A percentile compares a stretch with the other conserved stretches of the same genome.
These are phyloP conservation scores for Nothobranchius kuhntae DNA, from an alignment of 2,113 vertebrate species.

Conservation along the genomic window DNA sequence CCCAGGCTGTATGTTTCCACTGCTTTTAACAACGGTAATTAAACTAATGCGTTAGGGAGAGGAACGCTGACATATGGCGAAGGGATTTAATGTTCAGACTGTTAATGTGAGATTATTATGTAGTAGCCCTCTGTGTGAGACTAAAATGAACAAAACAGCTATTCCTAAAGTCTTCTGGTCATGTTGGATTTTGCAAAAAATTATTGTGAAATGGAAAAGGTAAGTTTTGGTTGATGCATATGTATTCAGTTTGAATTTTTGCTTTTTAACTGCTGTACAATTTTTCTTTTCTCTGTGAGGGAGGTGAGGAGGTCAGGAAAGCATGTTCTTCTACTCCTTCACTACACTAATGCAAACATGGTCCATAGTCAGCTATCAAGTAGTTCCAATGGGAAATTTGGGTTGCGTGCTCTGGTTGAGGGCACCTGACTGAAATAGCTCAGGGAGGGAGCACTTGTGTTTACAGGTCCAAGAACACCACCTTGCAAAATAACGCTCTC, in stretches of 20 bases:
- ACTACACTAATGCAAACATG: conserved; percentile 47
- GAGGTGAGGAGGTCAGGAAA: conserved; percentile 15
- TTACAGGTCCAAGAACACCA: conserved; percentile 66
- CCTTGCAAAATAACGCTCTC: conserved; percentile 55
- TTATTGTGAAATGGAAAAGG: background rate
- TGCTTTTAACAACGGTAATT: conserved; percentile 39
- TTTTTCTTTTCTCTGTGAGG: conserved; percentile 5
- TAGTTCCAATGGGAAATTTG: conserved; percentile 59
- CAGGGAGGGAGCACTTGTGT: conserved; percentile 54
- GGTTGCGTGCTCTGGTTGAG: conserved; percentile 69
- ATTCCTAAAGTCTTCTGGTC: conserved; percentile 1
- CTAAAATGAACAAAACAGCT: conserved; percentile 6
- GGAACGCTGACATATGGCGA: conserved; percentile 15
- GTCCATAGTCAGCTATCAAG: conserved; percentile 39
- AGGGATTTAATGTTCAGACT: conserved; percentile 12
- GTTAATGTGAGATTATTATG: conserved; percentile 15
- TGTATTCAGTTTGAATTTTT: background rate
- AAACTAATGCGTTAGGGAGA: conserved; percentile 31
- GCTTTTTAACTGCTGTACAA: background rate
- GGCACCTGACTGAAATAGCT: conserved; percentile 59
- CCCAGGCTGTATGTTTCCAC: conserved; percentile 33
- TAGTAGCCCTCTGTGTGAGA: conserved; percentile 1
- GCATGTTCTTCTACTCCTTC: conserved; percentile 47
- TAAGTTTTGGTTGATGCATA: background rate
- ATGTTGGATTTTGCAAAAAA: no score